phyloP scores from a whole-genome alignment of 2,113 vertebrate genomes.

The Chionodraco myersi region DNA sequence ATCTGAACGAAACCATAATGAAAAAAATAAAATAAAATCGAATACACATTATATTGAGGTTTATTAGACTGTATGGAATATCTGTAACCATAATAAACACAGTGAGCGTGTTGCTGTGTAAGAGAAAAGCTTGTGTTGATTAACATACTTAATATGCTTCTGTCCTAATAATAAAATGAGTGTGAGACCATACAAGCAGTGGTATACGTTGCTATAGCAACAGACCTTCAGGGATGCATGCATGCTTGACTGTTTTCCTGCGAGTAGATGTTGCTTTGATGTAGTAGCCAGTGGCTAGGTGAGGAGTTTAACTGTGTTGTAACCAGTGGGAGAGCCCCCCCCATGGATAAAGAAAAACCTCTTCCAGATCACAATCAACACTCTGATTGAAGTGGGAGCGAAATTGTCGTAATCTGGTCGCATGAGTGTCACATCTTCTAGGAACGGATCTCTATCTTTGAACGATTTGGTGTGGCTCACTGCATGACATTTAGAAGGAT shows the following conservation, averaged over 20 bases:
- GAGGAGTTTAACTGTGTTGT: slow-evolving; percentile 67
- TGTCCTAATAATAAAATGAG: slow-evolving; percentile 55
- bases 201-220: slow-evolving; percentile 71
- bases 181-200: slow-evolving; percentile 40
- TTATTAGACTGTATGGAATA: not conserved
- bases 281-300: slow-evolving; percentile 68
- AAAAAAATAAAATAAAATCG: not conserved
- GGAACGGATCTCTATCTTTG: slow-evolving; percentile 8
- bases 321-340: slow-evolving; percentile 55
- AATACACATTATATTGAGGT: not conserved
- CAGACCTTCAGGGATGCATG: slow-evolving; percentile 25
- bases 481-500: not conserved
- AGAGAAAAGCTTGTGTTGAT: slow-evolving; percentile 50
- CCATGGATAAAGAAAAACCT: slow-evolving; percentile 27
- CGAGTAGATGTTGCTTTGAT: slow-evolving; percentile 73
- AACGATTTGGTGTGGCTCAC: slow-evolving; percentile 1
- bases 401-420: slow-evolving; percentile 11
- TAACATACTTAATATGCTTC: slow-evolving; percentile 58
- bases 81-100: slow-evolving; percentile 20
- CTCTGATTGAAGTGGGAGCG: slow-evolving; percentile 30
- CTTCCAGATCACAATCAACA: slow-evolving; percentile 50
- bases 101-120: slow-evolving; percentile 31
- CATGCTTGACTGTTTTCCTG: slow-evolving; percentile 61
- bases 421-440: slow-evolving; percentile 6
- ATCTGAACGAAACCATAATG: not conserved